Evolutionary conservation across 1,140 invertebrate species (phyloP), one percentile per base, ranked within the genome.

Genomic region (Telenomus remus): DNA sequence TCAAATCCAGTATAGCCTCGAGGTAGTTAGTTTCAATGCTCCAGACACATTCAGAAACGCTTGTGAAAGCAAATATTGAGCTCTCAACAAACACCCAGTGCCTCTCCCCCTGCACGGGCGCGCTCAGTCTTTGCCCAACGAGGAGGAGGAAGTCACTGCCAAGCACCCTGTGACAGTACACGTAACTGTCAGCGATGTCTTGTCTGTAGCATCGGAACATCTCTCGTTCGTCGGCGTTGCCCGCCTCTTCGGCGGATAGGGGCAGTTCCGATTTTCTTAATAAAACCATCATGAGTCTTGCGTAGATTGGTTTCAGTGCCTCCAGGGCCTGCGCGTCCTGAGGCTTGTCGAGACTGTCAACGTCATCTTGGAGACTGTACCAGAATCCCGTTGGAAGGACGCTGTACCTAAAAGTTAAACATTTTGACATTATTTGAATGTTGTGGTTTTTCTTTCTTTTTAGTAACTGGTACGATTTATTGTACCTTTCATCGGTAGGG

Each of bases 191-290:
- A 0, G 94, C 92, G 46, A 96, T 93, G 78, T 98, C 96, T 86
- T 97, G 95, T 53, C 96, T 89, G 82, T 98, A 98, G 86, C 96
- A 97, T 7, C 96, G 89, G 76, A 97, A 94, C 7, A 93, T 87
- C 87, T 98, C 96, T 47, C 92, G 91, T 79, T 97, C 96, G 54
- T 97, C 95, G 35, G 89, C 86, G 4, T 89, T 82, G 0, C 90
- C 88, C 0, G 88, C 83, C 34, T 87, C 84, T 8, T 44, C 80
- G 0, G 86, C 49, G 0, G 79, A 64, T 0, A 50, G 46, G 0
- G 87, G 90, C 66, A 91, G 89, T 77, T 92, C 90, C 0, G 92
- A 90, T 87, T 95, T 95, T 11, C 88, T 81, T 0, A 95, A 70
- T 13, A 95, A 83, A 10, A 92, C 89, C 64, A 92, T 89, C 3